Evolutionary conservation across 1,140 invertebrate species (phyloP).

Genomic region (Scaptomyza montana): DNA sequence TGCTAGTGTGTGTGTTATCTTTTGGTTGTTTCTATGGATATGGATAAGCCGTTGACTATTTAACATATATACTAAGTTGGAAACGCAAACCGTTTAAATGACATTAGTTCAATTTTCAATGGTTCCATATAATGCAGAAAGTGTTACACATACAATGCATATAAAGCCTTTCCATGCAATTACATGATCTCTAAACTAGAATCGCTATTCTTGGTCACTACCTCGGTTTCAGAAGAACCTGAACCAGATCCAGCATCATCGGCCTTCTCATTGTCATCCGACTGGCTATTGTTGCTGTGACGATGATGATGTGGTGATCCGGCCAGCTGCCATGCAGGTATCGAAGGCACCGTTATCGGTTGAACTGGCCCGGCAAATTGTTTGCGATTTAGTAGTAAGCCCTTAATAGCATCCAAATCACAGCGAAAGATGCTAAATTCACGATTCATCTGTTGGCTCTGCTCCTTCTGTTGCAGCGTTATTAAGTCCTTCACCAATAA

Average conservation of each 20-base stretch:
- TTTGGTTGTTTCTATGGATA: slow-evolving; percentile 55
- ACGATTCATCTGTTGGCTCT: slow-evolving; percentile 85
- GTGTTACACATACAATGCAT: slow-evolving; percentile 1
- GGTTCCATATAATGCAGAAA: slow-evolving; percentile 18
- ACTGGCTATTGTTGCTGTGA: slow-evolving; percentile 61
- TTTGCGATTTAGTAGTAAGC: slow-evolving; percentile 90
- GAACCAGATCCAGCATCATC: slow-evolving; percentile 85
- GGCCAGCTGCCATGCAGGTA: slow-evolving; percentile 90
- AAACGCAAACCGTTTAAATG: slow-evolving; percentile 31
- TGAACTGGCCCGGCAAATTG: slow-evolving; percentile 87
- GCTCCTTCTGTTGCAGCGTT: slow-evolving; percentile 83
- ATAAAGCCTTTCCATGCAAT: slow-evolving; percentile 48
- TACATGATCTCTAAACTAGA: slow-evolving; percentile 89
- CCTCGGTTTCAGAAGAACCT: slow-evolving; percentile 87
- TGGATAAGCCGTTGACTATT: slow-evolving; percentile 49
- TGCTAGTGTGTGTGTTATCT: slow-evolving; percentile 52
- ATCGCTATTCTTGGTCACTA: slow-evolving; percentile 88
- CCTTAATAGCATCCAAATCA: slow-evolving; percentile 90
- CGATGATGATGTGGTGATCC: slow-evolving; percentile 68
- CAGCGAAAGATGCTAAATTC: slow-evolving; percentile 89
- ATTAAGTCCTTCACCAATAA: slow-evolving; percentile 84
- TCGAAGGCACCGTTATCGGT: slow-evolving; percentile 87
- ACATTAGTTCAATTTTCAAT: slow-evolving; percentile 39
- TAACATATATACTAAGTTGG: slow-evolving; percentile 23
- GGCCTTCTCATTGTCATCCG: slow-evolving; percentile 80